A percentile compares a stretch with the other conserved stretches of the same genome.
phyloP scores from a whole-genome alignment of 2,113 vertebrate species.

The Panthera tigris region DNA sequence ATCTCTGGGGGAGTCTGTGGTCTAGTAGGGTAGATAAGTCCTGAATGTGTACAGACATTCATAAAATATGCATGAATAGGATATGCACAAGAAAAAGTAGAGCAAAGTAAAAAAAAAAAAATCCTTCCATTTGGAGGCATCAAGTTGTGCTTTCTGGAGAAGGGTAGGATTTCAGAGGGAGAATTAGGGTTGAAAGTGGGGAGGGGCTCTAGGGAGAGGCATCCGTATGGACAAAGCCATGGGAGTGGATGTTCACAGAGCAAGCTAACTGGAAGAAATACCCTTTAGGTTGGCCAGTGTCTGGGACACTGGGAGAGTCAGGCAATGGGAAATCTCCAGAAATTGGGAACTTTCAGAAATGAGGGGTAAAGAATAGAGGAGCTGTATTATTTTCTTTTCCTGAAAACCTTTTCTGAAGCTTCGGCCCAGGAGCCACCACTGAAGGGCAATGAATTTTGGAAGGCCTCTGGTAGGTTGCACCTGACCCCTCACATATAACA shows the following conservation, averaged over 20 bases:
- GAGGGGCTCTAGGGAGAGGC: neutral
- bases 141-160: neutral
- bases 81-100: neutral
- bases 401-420: neutral
- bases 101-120: slow-evolving; percentile 24
- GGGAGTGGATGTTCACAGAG: neutral
- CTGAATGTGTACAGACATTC: slow-evolving; percentile 35
- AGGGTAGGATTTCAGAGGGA: neutral
- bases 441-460: neutral
- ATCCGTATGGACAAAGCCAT: neutral
- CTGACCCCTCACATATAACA: neutral
- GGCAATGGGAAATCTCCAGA: neutral
- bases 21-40: neutral
- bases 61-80: slow-evolving; percentile 36
- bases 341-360: neutral
- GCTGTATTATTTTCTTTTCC: neutral
- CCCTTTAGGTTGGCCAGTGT: neutral
- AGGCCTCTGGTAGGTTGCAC: neutral
- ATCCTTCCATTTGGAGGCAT: neutral
- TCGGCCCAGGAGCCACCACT: neutral
- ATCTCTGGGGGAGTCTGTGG: slow-evolving; percentile 3
- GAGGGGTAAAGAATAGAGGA: neutral
- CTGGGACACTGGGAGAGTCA: neutral
- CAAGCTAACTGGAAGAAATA: neutral
- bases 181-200: neutral